These are phyloP conservation scores for Anableps anableps DNA, from an alignment of 2,797 vertebrate species.

Conservation along the genomic window DNA sequence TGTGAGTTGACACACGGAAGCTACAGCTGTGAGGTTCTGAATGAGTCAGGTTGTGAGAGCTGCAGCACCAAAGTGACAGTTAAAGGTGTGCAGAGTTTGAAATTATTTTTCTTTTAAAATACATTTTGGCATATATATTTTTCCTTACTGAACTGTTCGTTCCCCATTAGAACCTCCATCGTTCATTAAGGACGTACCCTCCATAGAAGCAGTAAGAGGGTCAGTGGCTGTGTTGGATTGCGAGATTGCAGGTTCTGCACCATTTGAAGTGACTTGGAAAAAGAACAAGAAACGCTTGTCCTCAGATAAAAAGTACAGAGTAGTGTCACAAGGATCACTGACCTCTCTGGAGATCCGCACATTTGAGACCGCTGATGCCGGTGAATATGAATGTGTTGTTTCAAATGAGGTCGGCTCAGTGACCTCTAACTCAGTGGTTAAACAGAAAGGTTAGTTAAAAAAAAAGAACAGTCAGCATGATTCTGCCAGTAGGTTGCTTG, in stretches of 20 bases:
- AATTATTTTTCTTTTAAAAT: background rate
- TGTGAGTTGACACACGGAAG: constrained; percentile 84
- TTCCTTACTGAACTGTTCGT: constrained; percentile 57
- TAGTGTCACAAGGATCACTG: constrained; percentile 85
- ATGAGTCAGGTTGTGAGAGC: constrained; percentile 88
- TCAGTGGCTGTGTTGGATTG: constrained; percentile 87
- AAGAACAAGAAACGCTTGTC: constrained; percentile 90
- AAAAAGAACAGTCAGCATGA: constrained; percentile 8
- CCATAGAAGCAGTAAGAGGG: constrained; percentile 89
- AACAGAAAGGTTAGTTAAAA: constrained; percentile 91
- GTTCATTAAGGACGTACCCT: constrained; percentile 86
- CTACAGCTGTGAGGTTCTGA: constrained; percentile 89
- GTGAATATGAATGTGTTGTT: constrained; percentile 91
- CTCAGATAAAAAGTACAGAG: constrained; percentile 88
- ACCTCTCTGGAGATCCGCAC: constrained; percentile 89
- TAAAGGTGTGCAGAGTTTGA: constrained; percentile 85
- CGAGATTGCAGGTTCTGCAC: constrained; percentile 90
- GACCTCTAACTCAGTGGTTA: constrained; percentile 84
- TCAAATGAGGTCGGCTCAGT: constrained; percentile 94
- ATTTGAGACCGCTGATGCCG: constrained; percentile 89
- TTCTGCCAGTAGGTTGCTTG: background rate
- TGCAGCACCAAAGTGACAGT: constrained; percentile 87
- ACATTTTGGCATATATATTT: background rate
- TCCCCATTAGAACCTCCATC: constrained; percentile 87
- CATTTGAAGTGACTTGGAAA: constrained; percentile 91